Conservation (phyloP, 2,888 invertebrate genomes). For the Acanthosepion esculentum region DNA sequence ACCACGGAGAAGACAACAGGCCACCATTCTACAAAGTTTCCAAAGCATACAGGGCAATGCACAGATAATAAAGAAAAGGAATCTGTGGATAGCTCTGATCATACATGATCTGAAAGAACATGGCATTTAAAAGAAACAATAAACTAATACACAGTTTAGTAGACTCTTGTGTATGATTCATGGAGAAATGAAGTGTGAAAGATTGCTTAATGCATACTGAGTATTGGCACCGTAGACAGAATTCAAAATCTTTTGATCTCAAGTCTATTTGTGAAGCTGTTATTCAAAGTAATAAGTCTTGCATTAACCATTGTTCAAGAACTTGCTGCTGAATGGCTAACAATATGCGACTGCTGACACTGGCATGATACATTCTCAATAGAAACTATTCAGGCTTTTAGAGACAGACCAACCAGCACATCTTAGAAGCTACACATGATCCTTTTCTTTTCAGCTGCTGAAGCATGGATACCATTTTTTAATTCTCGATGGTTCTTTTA, state of each 20-base stretch:
- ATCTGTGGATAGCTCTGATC: no score
- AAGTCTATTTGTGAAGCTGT: neutral
- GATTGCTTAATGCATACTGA: neutral
- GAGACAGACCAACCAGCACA: neutral
- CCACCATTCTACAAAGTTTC: no score
- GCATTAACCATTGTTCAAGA: neutral
- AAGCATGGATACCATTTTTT: neutral
- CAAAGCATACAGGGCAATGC: no score
- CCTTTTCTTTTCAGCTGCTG: neutral
- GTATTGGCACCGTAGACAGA: neutral
- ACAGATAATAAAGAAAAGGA: no score
- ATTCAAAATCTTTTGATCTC: neutral
- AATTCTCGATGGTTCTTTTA: neutral
- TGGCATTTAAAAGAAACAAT: no score
- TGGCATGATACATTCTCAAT: neutral
- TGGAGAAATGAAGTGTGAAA: neutral
- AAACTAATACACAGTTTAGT: neutral
- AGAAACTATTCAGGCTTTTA: slow-evolving; percentile 9
- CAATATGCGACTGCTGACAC: neutral
- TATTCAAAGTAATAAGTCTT: slow-evolving; percentile 21
- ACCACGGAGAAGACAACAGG: no score
- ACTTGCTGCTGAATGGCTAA: neutral
- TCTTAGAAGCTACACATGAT: neutral
- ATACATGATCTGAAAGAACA: no score
- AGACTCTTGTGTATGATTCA: neutral